Base-by-base conservation (phyloP, 2,888 invertebrate genomes). In the Pediacus dermestoides region DNA sequence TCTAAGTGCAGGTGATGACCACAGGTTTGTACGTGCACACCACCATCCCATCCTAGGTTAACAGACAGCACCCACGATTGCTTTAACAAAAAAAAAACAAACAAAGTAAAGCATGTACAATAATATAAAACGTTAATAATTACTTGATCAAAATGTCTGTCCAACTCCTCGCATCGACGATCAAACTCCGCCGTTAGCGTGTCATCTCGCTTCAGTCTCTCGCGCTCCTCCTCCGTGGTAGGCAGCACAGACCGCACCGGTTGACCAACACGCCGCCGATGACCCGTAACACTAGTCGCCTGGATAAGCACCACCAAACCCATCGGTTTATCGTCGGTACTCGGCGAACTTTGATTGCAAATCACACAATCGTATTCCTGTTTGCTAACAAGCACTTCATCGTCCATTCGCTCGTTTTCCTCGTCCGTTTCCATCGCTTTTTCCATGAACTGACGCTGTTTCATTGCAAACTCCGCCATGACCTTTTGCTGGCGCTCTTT, bases 1-100 rank as follows among this genome's bases (percentile, higher is more conserved):
- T 89, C 88, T 58, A 95, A 77, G 73, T 99, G 97, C 41, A 97
- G 78, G 70, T 93, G 91, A 72, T 99, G 99, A 0, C 97, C 96
- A 73, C 97, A 97, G 1, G 95, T 90, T 70, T 89, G 88, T 34
- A 92, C 88, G 69, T 90, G 87, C 34, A 95, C 89, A 35, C 95
- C 95, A 47, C 90, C 89, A 68, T 89, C 88, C 82, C 88, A 89
- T 2, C 89, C 88, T 56, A 85, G 77, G 64, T 85, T 87, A 40
- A 89, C 79, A 2, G 85, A 81, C 22, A 85, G 67, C 60, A 86
- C 76, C 88, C 87, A 89, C 1, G 87, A 87, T 58, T 81, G 78
- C 80, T 81, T n/a, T n/a, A n/a, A 63, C 3, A 61, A 64, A 47
- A 42, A 37, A 35, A 39, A 41, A 18, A 18, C 6, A 18, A 18